Evolutionary conservation across 2,888 invertebrate species (phyloP), one percentile per base, ranked within the genome.

Genomic region (Cheilosia grossa): DNA sequence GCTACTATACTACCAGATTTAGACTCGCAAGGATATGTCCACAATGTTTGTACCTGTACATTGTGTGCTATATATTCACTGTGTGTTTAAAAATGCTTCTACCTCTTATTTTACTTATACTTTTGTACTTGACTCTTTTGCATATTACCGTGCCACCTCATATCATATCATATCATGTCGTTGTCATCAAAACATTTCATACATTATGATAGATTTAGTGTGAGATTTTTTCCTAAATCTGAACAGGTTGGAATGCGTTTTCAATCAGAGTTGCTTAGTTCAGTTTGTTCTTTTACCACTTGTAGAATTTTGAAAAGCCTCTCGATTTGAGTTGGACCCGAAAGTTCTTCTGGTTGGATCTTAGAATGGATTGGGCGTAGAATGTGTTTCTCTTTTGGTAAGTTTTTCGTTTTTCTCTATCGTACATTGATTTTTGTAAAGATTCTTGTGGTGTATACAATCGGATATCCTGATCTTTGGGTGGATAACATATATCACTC

Each of bases 151-250:
- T 37, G 3, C 49, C 40, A 54, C 13, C 7, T 9, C 30, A 30
- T 9, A 30, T 53, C 67, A 54, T 17, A 13, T 44, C 67, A 77
- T 61, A 61, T 69, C 67, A 77, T 61, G 40, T 69, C 69, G 54
- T 69, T 69, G 17, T 47, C 78, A 70, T 78, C 9, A 37, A 67
- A 61, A 47, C 77, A 69, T 77, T 53, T 67, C 77, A 77, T 77
- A 6, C 47, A 53, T 10, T 74, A 40, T 40, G 33, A 37, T 47
- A 44, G 42, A 42, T 54, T 42, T 4, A 42, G 15, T 19, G 9
- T 54, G 13, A 4, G 13, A 27, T 54, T 19, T 51, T 4, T 7
- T 2, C 15, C 3, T 15, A 27, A 21, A 40, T 13, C 15, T 1
- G 3, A 51, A 24, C 10, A 37, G 21, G 5, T 15, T 5, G 21